Conservation (phyloP, 2,888 invertebrate species). For the Napeogenes inachia region DNA sequence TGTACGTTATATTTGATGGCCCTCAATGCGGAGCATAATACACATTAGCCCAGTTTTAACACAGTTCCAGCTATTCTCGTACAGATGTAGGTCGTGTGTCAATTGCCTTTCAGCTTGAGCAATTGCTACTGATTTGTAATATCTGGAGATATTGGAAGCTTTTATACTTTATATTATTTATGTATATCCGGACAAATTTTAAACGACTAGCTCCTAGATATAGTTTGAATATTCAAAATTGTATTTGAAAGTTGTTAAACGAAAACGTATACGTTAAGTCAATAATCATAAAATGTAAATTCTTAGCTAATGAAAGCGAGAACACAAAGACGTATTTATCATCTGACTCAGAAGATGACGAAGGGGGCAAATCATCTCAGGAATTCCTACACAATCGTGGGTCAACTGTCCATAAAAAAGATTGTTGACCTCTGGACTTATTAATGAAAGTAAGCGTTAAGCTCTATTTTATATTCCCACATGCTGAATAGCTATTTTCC, state of each 20-base stretch:
- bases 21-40: constrained; percentile 12
- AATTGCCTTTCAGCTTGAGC: constrained; percentile 30
- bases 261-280: background rate
- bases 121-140: constrained; percentile 21
- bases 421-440: constrained; percentile 20
- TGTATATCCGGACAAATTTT: too few species aligned
- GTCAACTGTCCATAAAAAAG: constrained; percentile 14
- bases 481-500: background rate
- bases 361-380: constrained; percentile 19
- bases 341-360: constrained; percentile 21
- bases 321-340: background rate
- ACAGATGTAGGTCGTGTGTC: constrained; percentile 35
- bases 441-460: background rate
- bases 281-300: constrained; percentile 7
- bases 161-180: background rate
- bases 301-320: constrained; percentile 4
- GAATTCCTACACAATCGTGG: constrained; percentile 15
- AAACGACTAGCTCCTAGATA: too few species aligned
- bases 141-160: constrained; percentile 7
- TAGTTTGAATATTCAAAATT: too few species aligned
- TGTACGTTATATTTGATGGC: constrained; percentile 5
- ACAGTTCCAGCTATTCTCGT: constrained; percentile 32
- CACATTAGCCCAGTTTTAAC: constrained; percentile 30
- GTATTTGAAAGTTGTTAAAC: too few species aligned
- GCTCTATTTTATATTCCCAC: background rate